phyloP scores from a whole-genome alignment of 2,113 vertebrate species.

The Eonycteris spelaea region DNA sequence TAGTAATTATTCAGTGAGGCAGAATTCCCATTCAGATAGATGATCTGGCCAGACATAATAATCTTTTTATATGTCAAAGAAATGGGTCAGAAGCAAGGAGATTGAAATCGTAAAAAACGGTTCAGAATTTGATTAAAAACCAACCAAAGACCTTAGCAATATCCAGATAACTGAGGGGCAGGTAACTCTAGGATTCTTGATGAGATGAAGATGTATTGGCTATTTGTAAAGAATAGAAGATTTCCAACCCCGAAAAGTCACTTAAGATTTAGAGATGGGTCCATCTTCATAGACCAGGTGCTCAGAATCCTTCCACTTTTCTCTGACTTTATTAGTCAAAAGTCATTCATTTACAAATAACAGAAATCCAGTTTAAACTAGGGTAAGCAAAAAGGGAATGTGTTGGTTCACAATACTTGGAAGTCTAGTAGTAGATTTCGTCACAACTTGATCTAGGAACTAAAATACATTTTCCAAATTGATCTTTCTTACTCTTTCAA shows the following conservation, averaged over 20 bases:
- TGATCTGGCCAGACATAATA: background rate
- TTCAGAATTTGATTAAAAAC: background rate
- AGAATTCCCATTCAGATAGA: background rate
- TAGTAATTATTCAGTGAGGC: background rate
- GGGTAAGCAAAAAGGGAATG: background rate
- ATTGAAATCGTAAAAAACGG: background rate
- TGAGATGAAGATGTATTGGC: background rate
- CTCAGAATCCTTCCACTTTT: background rate
- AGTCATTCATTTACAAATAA: background rate
- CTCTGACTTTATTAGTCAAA: background rate
- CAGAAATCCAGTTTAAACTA: background rate
- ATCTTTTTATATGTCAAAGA: background rate
- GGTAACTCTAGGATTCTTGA: background rate
- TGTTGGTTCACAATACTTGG: background rate
- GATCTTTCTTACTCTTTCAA: background rate
- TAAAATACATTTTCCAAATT: background rate
- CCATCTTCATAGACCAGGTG: background rate
- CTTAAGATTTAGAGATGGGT: background rate
- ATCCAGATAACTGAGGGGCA: background rate
- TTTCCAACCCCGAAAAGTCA: background rate
- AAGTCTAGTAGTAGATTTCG: background rate
- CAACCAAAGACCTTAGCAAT: background rate
- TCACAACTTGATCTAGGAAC: background rate
- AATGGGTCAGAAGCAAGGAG: background rate
- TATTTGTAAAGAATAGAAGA: background rate